phyloP scores from a whole-genome alignment of 2,113 vertebrate species.

The Otocyon megalotis region DNA sequence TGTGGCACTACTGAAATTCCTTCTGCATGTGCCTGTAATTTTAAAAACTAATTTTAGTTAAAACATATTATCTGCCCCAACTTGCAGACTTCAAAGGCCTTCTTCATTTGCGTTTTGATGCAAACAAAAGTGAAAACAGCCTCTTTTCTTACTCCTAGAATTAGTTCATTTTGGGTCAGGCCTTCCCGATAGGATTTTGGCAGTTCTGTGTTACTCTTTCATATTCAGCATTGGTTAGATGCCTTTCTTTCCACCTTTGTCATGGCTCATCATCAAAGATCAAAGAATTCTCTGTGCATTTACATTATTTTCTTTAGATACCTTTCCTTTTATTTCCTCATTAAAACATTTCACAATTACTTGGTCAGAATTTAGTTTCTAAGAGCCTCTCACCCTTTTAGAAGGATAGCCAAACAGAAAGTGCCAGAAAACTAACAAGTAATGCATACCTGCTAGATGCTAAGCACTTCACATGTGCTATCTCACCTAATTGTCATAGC shows the following conservation, averaged over 20 bases:
- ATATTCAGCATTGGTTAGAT: not conserved
- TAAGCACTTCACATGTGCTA: not conserved
- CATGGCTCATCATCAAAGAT: constrained; percentile 13
- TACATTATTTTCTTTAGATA: constrained; percentile 17
- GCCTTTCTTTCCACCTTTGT: not conserved
- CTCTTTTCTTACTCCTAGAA: not conserved
- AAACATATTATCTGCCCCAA: not conserved
- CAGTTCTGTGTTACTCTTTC: not conserved
- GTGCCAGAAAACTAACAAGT: constrained; percentile 29
- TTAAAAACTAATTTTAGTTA: not conserved
- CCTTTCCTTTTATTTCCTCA: constrained; percentile 21
- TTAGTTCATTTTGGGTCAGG: not conserved
- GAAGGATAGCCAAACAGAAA: not conserved
- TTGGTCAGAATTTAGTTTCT: constrained; percentile 45
- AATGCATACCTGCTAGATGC: not conserved
- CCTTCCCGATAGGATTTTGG: not conserved
- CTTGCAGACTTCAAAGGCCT: not conserved
- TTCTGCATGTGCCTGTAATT: not conserved
- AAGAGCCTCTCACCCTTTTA: not conserved
- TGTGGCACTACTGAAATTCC: not conserved
- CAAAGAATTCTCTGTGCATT: constrained; percentile 7
- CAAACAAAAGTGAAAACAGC: constrained; percentile 28
- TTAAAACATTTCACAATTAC: not conserved
- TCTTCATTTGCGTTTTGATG: not conserved
- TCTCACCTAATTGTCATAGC: not conserved